Conservation (phyloP, 2,797 vertebrate species). For the Mycteria americana region DNA sequence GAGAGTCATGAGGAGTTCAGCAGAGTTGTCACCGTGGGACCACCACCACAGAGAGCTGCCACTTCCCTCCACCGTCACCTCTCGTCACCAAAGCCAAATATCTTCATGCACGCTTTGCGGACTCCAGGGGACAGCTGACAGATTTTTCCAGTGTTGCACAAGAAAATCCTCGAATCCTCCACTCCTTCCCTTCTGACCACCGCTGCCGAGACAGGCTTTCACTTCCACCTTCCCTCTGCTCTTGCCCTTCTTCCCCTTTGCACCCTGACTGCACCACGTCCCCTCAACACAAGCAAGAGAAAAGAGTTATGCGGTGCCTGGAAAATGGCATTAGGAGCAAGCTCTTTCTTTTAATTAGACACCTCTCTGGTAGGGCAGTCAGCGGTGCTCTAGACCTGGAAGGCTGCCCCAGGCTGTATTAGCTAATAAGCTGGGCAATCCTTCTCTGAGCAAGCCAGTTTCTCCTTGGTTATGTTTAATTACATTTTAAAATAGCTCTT, state of each 20-base stretch:
- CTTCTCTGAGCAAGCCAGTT: constrained; percentile 27
- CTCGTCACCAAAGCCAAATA: background rate
- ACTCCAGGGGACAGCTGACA: background rate
- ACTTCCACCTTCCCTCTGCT: background rate
- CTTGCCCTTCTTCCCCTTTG: background rate
- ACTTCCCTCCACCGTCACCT: background rate
- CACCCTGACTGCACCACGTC: background rate
- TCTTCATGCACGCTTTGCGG: accelerated
- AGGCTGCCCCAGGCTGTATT: constrained; percentile 2
- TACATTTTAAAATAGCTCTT: constrained; percentile 32
- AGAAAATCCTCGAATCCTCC: background rate
- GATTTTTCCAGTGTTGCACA: background rate
- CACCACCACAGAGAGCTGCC: background rate
- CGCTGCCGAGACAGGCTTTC: background rate
- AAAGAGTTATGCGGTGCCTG: background rate
- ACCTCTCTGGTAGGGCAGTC: constrained; percentile 5
- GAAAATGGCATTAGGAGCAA: background rate
- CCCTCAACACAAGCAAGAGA: background rate
- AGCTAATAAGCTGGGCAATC: background rate
- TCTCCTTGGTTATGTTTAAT: constrained; percentile 48
- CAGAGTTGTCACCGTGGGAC: accelerated
- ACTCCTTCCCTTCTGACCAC: background rate
- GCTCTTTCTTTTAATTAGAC: constrained; percentile 51
- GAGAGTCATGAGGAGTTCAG: accelerated
- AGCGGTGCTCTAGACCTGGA: background rate